Percentiles rank a stretch among this genome's conserved stretches.
Evolutionary conservation across 2,797 vertebrate genomes (phyloP).

Genomic region (Cynopterus sphinx): DNA sequence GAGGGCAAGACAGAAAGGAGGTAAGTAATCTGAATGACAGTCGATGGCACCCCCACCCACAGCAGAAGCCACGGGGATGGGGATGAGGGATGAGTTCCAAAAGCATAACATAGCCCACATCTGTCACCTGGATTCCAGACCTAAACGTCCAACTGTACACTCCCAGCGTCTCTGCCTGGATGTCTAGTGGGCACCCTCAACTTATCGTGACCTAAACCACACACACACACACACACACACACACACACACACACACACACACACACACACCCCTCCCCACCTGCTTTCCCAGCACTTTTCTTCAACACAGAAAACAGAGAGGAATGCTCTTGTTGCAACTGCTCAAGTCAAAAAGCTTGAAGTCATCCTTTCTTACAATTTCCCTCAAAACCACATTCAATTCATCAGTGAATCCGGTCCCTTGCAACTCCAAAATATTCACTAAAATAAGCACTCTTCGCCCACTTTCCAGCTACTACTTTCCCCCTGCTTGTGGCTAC

Average conservation of each 20-base stretch:
- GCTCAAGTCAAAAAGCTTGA: background rate
- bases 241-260: background rate
- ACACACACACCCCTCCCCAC: background rate
- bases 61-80: background rate
- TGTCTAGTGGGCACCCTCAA: background rate
- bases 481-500: background rate
- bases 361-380: background rate
- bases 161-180: background rate
- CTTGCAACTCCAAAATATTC: background rate
- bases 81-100: background rate
- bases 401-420: background rate
- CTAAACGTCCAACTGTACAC: background rate
- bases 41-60: background rate
- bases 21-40: background rate
- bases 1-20: background rate
- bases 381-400: background rate
- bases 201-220: background rate
- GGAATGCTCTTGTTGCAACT: background rate
- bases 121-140: background rate
- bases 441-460: background rate
- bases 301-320: background rate
- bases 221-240: background rate
- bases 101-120: background rate
- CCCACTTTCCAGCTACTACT: background rate
- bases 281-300: background rate